Evolutionary conservation across 1,140 invertebrate genomes (phyloP).

Genomic region (honey bee (Apis mellifera)): DNA sequence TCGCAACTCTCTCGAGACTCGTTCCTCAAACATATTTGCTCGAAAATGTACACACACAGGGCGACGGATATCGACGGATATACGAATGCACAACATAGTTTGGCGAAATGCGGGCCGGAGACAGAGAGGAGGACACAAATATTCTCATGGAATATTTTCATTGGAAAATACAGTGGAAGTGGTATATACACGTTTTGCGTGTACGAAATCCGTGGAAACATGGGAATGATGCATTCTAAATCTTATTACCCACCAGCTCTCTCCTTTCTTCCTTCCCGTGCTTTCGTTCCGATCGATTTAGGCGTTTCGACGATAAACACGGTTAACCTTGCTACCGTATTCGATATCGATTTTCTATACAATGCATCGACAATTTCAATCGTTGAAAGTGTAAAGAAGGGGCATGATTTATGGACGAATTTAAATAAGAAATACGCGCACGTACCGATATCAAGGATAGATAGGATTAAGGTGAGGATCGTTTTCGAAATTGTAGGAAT

Average conservation of each 20-base stretch:
- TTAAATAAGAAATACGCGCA: background rate
- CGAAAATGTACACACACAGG: slow-evolving; percentile 36
- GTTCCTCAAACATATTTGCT: slow-evolving; percentile 55
- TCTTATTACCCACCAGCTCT: background rate
- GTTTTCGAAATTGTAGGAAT: too few relatives aligned
- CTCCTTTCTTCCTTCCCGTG: background rate
- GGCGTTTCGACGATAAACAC: background rate
- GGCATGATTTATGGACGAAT: background rate
- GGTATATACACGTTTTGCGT: background rate
- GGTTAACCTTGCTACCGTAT: background rate
- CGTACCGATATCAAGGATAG: background rate
- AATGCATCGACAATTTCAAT: background rate
- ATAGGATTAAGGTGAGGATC: background rate
- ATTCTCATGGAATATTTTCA: background rate
- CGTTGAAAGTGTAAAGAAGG: slow-evolving; percentile 1
- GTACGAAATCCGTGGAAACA: background rate
- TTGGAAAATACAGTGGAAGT: background rate
- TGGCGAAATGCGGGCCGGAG: slow-evolving; percentile 8
- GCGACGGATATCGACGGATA: slow-evolving; percentile 14
- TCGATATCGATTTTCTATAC: background rate
- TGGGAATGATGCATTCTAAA: background rate
- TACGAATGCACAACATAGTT: slow-evolving; percentile 33
- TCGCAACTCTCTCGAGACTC: slow-evolving; percentile 35
- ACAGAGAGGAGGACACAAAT: background rate
- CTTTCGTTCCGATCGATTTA: background rate